phyloP scores from a whole-genome alignment of 2,797 vertebrate species.

The Natrix natrix region DNA sequence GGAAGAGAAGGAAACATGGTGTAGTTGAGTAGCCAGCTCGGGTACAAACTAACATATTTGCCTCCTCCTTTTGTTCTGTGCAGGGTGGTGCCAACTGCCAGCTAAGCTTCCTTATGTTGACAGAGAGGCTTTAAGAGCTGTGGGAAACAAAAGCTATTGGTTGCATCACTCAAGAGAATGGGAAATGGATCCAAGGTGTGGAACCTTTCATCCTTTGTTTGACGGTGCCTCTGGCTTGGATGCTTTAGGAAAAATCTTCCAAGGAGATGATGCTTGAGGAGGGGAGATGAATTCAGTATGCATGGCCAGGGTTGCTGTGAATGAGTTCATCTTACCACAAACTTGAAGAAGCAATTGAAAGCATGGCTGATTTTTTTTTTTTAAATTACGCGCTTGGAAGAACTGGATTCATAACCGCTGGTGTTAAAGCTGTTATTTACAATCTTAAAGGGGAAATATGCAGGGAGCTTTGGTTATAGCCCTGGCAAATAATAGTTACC shows the following conservation, averaged over 20 bases:
- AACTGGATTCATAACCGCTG: neutral
- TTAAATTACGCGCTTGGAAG: neutral
- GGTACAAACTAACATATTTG: neutral
- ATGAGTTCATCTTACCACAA: neutral
- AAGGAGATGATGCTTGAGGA: neutral
- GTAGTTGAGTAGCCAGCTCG: neutral
- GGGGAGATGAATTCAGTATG: neutral
- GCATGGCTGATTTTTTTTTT: neutral
- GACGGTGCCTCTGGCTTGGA: neutral
- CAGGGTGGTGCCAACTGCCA: neutral
- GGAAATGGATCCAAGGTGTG: neutral
- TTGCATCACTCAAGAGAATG: neutral
- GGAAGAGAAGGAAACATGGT: neutral
- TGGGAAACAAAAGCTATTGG: neutral
- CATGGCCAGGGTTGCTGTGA: neutral
- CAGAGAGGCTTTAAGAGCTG: neutral
- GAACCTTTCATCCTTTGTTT: neutral
- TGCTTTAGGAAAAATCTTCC: neutral
- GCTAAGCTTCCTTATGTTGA: neutral
- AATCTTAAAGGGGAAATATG: no score
- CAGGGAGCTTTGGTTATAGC: neutral
- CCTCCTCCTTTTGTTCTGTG: neutral
- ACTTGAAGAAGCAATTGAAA: neutral
- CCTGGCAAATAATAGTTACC: neutral
- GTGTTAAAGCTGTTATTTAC: neutral